Base-by-base conservation (phyloP, 2,113 vertebrate species). In the Saimiri boliviensis region DNA sequence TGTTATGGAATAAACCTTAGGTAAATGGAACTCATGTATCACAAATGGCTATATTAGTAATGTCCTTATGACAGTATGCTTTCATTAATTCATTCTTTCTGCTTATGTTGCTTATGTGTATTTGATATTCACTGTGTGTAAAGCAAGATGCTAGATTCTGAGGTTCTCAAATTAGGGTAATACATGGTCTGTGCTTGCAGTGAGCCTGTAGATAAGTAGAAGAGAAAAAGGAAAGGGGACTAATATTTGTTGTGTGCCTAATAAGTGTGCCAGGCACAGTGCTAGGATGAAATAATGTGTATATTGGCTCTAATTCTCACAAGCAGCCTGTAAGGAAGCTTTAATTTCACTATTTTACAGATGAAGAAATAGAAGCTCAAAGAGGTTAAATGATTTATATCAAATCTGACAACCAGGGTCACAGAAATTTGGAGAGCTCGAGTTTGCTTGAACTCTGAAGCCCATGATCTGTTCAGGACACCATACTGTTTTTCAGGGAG, bases 11-110 rank as follows among this genome's bases (percentile, higher is more conserved):
- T 74, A 52, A 85, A 54, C 32, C 20, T 87, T 60, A 73, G 79
- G n/a, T 71, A 93, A 89, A 83, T 76, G 35, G 68, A 86, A 71
- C 8, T 70, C 66, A 42, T 77, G 11, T 80, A 58, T 86, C 37
- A 91, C 9, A 73, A 96, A 87, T 89, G 54, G 16, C 27, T 80
- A 37, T 58, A 60, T 27, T 86, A 40, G 27, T 77, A 14, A 76
- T 82, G 45, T 91, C 73, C 56, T 84, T 90, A 71, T 58, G 16
- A 70, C 8, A 47, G 8, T 71, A 32, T 79, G 47, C 77, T 49
- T 93, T 91, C 68, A 89, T 94, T 68, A 77, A 60, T 74, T 87
- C 16, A 37, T 83, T 95, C 32, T 74, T 54, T 84, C 81, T 94
- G 49, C 32, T 77, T 88, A 49, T 49, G 23, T 54, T 52, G 16